These are phyloP conservation scores for Metallyticus violacea DNA, from an alignment of 2,888 invertebrate genomes.

Conservation along the genomic window DNA sequence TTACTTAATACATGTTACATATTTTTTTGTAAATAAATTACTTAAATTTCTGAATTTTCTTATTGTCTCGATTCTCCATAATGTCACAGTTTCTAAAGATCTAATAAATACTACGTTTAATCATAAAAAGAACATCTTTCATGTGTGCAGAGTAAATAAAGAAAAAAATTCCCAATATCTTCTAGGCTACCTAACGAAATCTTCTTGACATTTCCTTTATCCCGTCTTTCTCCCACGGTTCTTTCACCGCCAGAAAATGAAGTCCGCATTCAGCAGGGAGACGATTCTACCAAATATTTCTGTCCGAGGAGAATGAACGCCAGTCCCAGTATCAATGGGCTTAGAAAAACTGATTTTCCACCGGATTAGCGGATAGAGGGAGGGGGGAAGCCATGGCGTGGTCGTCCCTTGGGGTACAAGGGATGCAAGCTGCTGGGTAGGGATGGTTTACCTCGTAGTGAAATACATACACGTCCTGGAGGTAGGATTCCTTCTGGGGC, in stretches of 20 bases:
- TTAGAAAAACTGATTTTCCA: slow-evolving; percentile 35
- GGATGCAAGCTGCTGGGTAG: slow-evolving; percentile 1
- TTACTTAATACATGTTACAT: too few species aligned
- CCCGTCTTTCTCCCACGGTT: background rate
- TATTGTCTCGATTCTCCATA: too few species aligned
- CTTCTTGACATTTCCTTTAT: background rate
- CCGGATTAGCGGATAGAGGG: slow-evolving; percentile 30
- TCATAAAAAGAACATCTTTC: too few species aligned
- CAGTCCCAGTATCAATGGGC: slow-evolving; percentile 31
- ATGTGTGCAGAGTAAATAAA: background rate
- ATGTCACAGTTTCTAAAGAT: too few species aligned
- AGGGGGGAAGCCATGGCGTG: slow-evolving; percentile 2
- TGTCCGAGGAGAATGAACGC: slow-evolving; percentile 23
- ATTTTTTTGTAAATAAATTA: too few species aligned
- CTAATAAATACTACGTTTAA: too few species aligned
- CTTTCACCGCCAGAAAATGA: background rate
- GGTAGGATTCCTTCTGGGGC: too few species aligned
- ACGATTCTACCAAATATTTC: slow-evolving; percentile 34
- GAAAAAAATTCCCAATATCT: background rate
- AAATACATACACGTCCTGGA: background rate
- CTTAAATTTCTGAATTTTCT: too few species aligned
- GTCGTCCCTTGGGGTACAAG: background rate
- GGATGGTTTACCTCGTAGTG: background rate
- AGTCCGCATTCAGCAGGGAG: slow-evolving; percentile 11
- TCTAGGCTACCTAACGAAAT: background rate